Conservation (phyloP, 2,797 vertebrate species). For the Cichlasoma orientale region DNA sequence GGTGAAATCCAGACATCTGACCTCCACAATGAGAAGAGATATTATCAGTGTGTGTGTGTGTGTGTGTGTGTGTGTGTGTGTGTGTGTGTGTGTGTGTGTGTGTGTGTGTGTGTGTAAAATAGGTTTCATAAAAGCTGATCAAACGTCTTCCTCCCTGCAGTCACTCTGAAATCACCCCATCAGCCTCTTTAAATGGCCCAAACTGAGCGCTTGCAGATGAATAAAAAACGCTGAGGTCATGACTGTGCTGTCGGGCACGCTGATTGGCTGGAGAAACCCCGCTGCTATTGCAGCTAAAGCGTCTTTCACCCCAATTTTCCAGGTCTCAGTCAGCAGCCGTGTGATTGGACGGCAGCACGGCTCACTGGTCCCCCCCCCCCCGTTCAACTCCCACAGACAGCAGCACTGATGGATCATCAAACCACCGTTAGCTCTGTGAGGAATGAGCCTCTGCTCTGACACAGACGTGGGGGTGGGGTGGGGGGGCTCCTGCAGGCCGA, state of each 20-base stretch:
- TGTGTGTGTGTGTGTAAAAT: too few relatives aligned
- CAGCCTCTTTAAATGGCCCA: background rate
- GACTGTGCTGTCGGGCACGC: background rate
- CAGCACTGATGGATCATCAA: background rate
- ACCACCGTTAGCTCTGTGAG: background rate
- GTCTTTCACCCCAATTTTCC: constrained; percentile 25
- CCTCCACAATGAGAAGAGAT: too few relatives aligned
- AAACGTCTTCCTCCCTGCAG: background rate
- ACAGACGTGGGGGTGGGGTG: too few relatives aligned
- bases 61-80: background rate
- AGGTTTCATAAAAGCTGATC: background rate
- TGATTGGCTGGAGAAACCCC: constrained; percentile 22
- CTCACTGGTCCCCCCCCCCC: background rate
- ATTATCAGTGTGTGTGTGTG: background rate
- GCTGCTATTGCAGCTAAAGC: background rate
- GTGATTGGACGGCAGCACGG: constrained; percentile 1
- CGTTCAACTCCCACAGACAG: background rate
- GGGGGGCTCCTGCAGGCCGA: too few relatives aligned
- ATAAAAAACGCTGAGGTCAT: background rate
- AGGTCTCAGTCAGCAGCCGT: constrained; percentile 12
- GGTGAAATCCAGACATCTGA: background rate
- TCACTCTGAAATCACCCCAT: background rate
- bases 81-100: background rate
- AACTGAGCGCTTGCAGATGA: constrained; percentile 13
- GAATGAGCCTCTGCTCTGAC: too few relatives aligned